Conservation (phyloP, 1,140 invertebrate genomes). For the Ceratina japonica region DNA sequence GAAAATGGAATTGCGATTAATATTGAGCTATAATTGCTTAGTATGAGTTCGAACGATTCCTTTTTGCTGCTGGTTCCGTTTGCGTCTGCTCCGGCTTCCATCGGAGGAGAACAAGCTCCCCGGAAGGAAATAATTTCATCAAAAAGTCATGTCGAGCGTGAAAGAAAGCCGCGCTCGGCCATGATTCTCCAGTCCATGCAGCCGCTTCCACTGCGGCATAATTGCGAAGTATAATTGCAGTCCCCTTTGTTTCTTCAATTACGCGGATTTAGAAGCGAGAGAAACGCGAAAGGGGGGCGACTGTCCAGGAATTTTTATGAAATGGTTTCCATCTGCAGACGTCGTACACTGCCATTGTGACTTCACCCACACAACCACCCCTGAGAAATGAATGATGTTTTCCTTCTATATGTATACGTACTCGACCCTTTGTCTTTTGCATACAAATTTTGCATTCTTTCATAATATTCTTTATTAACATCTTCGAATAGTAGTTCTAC, state of each 20-base stretch:
- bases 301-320: constrained; percentile 69
- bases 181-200: constrained; percentile 52
- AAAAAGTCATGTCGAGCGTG: constrained; percentile 58
- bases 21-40: neutral
- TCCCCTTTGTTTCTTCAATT: constrained; percentile 76
- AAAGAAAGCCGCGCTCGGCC: constrained; percentile 43
- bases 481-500: too few species aligned
- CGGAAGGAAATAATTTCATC: constrained; percentile 65
- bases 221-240: constrained; percentile 71
- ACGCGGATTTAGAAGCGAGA: constrained; percentile 65
- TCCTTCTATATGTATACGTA: neutral
- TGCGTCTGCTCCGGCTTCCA: neutral
- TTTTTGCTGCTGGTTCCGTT: too few species aligned
- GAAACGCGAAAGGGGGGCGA: constrained; percentile 17
- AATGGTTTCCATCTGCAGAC: constrained; percentile 51
- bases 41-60: neutral
- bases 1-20: neutral
- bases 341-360: neutral
- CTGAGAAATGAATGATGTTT: neutral
- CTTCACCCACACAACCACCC: neutral
- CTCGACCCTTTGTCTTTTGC: too few species aligned
- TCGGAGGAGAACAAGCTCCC: constrained; percentile 25
- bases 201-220: constrained; percentile 48
- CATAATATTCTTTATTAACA: too few species aligned
- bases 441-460: too few species aligned